Conservation (phyloP, 2,797 vertebrate genomes). For the Myotis planiceps region DNA sequence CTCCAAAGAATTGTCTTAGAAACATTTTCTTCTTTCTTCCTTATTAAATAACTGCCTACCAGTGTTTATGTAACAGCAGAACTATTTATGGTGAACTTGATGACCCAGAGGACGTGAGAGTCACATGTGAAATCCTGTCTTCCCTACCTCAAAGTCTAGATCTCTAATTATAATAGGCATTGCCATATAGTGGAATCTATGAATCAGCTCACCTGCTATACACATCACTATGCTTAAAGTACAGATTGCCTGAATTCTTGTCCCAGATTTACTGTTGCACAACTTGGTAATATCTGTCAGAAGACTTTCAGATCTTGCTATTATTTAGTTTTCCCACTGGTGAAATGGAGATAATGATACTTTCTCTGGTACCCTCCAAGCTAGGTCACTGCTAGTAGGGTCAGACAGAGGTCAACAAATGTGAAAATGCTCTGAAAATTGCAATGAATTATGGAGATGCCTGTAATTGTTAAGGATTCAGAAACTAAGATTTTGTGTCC, state of each 20-base stretch:
- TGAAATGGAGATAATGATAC: neutral
- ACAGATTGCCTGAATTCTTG: neutral
- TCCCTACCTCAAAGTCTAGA: neutral
- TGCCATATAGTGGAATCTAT: neutral
- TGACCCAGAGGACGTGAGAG: neutral
- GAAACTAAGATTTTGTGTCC: neutral
- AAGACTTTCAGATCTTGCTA: neutral
- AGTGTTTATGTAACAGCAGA: neutral
- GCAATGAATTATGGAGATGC: neutral
- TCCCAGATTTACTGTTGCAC: neutral
- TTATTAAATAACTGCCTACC: neutral
- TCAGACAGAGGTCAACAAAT: neutral
- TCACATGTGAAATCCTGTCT: neutral
- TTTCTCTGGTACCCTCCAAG: neutral
- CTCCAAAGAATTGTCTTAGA: neutral
- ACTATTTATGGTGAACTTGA: neutral
- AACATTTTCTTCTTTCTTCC: neutral
- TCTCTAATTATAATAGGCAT: neutral
- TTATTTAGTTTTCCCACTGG: neutral
- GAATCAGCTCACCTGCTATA: neutral
- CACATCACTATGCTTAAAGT: neutral
- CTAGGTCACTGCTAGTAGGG: neutral
- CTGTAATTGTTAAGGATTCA: neutral
- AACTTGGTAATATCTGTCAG: neutral
- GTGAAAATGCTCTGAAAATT: neutral